Percentiles rank a stretch among this genome's conserved stretches.
phyloP scores from a whole-genome alignment of 1,140 invertebrate genomes.

The Drosophila rhopaloa region DNA sequence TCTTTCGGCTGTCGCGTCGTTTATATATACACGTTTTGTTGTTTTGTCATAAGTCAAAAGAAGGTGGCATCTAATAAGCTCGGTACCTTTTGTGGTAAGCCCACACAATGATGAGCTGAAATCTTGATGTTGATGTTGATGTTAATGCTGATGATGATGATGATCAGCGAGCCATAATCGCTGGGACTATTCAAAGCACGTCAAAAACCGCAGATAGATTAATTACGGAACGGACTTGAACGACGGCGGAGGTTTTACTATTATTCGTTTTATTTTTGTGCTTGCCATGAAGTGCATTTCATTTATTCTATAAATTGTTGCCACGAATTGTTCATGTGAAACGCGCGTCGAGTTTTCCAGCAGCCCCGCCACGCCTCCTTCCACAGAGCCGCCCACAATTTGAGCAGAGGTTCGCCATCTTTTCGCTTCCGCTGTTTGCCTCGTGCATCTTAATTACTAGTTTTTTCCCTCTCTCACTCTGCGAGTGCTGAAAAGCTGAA shows the following conservation, averaged over 20 bases:
- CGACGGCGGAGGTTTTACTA: constrained; percentile 14
- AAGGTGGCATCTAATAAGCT: constrained; percentile 49
- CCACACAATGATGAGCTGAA: constrained; percentile 54
- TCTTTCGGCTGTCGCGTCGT: constrained; percentile 39
- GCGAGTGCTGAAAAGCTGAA: constrained; percentile 59
- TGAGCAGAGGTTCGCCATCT: constrained; percentile 61
- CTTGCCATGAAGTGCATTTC: constrained; percentile 79
- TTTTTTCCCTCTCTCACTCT: constrained; percentile 29
- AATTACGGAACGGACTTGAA: constrained; percentile 70
- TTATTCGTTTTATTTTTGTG: constrained; percentile 6
- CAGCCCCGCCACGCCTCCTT: constrained; percentile 3
- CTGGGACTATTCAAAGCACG: constrained; percentile 73
- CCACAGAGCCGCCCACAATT: constrained; percentile 49
- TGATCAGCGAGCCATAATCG: constrained; percentile 72
- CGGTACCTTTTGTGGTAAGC: constrained; percentile 34
- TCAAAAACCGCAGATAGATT: constrained; percentile 76
- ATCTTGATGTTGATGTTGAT: constrained; percentile 21
- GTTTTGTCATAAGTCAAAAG: constrained; percentile 31
- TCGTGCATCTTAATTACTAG: constrained; percentile 79
- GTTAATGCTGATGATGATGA: constrained; percentile 46
- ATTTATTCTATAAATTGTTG: constrained; percentile 82
- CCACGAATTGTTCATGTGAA: constrained; percentile 81
- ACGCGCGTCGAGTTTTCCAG: constrained; percentile 47
- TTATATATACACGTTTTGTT: constrained; percentile 16
- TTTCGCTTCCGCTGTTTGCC: constrained; percentile 78